Evolutionary conservation across 1,140 invertebrate genomes (phyloP).

Genomic region (Orchestia grillus): DNA sequence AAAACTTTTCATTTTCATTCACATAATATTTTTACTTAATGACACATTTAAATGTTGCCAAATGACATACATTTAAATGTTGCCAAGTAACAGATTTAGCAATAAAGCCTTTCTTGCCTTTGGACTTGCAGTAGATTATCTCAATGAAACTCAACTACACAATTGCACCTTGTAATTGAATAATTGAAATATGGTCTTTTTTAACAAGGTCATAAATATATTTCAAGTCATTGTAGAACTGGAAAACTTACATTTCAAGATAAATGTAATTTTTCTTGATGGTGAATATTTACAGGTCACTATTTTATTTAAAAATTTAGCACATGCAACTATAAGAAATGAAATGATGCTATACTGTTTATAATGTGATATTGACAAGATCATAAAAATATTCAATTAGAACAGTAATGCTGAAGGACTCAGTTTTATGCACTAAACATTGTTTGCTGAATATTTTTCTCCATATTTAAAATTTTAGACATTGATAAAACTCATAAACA

Average conservation of each 20-base stretch:
- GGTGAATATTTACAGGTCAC: background rate
- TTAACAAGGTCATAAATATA: no score
- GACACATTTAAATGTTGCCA: no score
- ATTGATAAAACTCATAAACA: background rate
- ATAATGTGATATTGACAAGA: background rate
- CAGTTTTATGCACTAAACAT: background rate
- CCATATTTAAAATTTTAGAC: background rate
- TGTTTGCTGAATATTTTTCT: background rate
- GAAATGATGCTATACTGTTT: background rate
- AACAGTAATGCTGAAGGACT: background rate
- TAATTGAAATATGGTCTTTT: no score
- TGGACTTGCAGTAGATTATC: no score
- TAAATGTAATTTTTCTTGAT: background rate
- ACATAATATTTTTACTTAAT: no score
- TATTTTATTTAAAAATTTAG: background rate
- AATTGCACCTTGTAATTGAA: no score
- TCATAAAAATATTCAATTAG: background rate
- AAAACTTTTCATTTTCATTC: no score
- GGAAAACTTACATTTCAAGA: background rate
- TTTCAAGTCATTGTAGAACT: background rate
- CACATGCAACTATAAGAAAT: background rate
- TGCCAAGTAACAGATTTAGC: no score
- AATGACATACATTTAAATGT: no score
- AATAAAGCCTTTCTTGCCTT: no score
- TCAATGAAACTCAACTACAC: no score